phyloP scores from a whole-genome alignment of 2,113 vertebrate genomes.

The Catharus bicknelli region DNA sequence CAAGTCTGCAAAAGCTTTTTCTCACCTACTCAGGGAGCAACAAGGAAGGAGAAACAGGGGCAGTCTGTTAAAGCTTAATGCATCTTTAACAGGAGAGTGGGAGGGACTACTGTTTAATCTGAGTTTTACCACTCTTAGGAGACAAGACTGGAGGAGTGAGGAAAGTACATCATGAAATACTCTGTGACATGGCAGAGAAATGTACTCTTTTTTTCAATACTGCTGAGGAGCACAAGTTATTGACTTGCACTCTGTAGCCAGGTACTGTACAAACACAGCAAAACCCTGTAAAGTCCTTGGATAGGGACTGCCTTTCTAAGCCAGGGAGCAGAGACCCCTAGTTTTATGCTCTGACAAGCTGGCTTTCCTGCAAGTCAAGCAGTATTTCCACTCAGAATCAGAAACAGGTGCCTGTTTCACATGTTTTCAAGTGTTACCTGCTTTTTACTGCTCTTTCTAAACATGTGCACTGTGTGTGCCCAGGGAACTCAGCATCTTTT shows the following conservation, averaged over 20 bases:
- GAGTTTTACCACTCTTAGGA: not conserved
- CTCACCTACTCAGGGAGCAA: not conserved
- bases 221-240: not conserved
- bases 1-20: not conserved
- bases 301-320: not conserved
- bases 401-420: not conserved
- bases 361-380: not conserved
- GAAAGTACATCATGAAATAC: slow-evolving; percentile 5
- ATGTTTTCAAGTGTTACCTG: not conserved
- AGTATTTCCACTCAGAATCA: not conserved
- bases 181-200: not conserved
- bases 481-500: not conserved
- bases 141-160: slow-evolving; percentile 9
- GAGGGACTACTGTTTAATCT: slow-evolving; percentile 9
- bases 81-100: not conserved
- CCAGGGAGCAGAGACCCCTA: not conserved
- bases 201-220: not conserved
- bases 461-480: fast-evolving
- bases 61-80: slow-evolving; percentile 14
- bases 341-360: not conserved
- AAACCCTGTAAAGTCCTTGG: not conserved
- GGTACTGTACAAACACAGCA: not conserved
- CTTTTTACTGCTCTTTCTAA: not conserved
- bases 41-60: not conserved
- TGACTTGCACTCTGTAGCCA: not conserved